Evolutionary conservation across 2,888 invertebrate genomes (phyloP).

Genomic region (Polylopha cassiicola): DNA sequence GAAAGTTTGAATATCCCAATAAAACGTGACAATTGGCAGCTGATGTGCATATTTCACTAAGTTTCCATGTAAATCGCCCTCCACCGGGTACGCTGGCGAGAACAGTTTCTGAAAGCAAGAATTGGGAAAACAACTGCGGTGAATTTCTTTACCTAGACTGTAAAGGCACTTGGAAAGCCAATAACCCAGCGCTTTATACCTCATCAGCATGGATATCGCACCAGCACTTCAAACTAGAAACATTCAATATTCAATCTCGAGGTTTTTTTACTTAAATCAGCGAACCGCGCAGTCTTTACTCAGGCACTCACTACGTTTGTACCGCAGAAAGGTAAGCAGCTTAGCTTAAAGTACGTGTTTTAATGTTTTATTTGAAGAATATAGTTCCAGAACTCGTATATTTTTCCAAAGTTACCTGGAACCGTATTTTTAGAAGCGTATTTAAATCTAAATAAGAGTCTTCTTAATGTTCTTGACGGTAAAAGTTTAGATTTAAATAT

Average conservation of each 20-base stretch:
- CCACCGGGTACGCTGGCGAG: constrained; percentile 41
- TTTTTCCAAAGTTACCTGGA: too few species aligned
- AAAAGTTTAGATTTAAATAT: constrained; percentile 21
- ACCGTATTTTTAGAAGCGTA: too few species aligned
- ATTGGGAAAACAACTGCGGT: constrained; percentile 53
- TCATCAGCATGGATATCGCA: constrained; percentile 56
- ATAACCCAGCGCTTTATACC: constrained; percentile 52
- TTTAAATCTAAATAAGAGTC: too few species aligned
- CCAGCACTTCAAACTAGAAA: constrained; percentile 49
- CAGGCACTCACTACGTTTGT: constrained; percentile 15
- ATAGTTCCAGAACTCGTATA: too few species aligned
- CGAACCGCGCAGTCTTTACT: constrained; percentile 16
- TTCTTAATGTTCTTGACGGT: too few species aligned
- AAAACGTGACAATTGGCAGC: constrained; percentile 68
- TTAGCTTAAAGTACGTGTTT: constrained; percentile 14
- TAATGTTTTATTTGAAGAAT: constrained; percentile 22
- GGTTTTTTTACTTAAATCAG: constrained; percentile 18
- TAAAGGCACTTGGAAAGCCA: constrained; percentile 51
- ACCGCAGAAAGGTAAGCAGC: constrained; percentile 17
- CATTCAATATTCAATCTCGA: constrained; percentile 43
- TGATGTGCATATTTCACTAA: constrained; percentile 70
- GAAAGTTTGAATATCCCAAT: constrained; percentile 71
- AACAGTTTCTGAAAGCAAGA: constrained; percentile 47
- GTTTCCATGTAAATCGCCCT: constrained; percentile 66
- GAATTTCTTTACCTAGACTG: constrained; percentile 50